Percentiles rank a stretch among this genome's conserved stretches.
These are phyloP conservation scores for Epinotia bilunana DNA, from an alignment of 2,888 invertebrate species.

Conservation along the genomic window DNA sequence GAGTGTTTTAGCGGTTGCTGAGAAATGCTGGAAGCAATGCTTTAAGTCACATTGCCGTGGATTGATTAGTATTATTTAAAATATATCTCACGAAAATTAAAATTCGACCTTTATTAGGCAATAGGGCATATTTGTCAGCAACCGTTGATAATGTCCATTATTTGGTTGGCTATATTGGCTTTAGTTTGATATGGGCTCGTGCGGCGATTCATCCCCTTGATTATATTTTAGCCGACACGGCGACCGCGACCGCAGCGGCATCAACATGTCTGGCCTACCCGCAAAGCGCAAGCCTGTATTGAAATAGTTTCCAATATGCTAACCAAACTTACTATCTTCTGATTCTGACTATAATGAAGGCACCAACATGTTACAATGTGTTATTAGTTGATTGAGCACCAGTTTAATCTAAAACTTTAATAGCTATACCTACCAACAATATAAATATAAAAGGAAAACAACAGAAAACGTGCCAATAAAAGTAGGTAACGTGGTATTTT, in stretches of 20 bases:
- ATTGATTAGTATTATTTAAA: too few species aligned
- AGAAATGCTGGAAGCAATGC: too few species aligned
- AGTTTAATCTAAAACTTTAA: background rate
- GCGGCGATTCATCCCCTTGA: conserved; percentile 35
- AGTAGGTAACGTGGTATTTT: conserved; percentile 32
- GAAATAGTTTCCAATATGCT: conserved; percentile 39
- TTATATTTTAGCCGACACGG: conserved; percentile 41
- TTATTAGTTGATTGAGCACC: background rate
- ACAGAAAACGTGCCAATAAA: conserved; percentile 15
- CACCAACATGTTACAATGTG: background rate
- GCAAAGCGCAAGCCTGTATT: conserved; percentile 37
- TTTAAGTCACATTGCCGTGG: too few species aligned
- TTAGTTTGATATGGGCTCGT: background rate
- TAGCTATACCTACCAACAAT: background rate
- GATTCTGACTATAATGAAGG: background rate
- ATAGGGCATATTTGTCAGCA: background rate
- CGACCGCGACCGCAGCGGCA: conserved; percentile 35
- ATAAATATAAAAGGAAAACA: conserved; percentile 8
- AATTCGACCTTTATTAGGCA: background rate
- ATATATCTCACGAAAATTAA: too few species aligned
- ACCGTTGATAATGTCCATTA: background rate
- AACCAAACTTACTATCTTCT: conserved; percentile 18
- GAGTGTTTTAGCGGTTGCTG: too few species aligned
- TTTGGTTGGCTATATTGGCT: background rate
- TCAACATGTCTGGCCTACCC: conserved; percentile 40